Conservation (phyloP, 2,113 vertebrate genomes). For the Pelmatolapia mariae region DNA sequence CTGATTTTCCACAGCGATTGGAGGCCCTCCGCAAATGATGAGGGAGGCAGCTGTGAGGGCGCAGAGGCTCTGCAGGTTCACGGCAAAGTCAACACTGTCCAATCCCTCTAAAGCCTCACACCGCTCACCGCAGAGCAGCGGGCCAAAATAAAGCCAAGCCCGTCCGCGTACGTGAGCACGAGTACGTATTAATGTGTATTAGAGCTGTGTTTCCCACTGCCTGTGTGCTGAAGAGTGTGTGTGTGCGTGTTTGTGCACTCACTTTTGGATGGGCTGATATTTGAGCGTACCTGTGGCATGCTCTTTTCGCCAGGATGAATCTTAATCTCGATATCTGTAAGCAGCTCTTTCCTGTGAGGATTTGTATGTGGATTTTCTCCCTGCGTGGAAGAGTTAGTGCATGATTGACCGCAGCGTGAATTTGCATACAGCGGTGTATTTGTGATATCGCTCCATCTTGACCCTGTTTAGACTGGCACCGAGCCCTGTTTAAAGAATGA, state of each 20-base stretch:
- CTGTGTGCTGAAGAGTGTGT: neutral
- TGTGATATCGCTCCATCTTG: neutral
- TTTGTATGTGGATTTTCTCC: neutral
- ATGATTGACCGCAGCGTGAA: neutral
- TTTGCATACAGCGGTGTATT: neutral
- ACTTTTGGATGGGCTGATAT: neutral
- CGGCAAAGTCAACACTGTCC: slow-evolving; percentile 54
- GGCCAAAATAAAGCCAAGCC: slow-evolving; percentile 28
- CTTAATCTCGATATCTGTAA: neutral
- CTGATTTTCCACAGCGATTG: slow-evolving; percentile 54
- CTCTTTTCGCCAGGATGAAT: neutral
- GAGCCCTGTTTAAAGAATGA: neutral
- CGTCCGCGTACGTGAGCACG: neutral
- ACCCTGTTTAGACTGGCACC: neutral
- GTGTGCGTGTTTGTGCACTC: neutral
- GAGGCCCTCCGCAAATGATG: slow-evolving; percentile 45
- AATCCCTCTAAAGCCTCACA: slow-evolving; percentile 51
- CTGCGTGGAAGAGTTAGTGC: neutral
- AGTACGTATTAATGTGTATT: neutral
- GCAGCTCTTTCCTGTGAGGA: neutral
- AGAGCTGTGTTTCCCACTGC: neutral
- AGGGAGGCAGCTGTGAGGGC: slow-evolving; percentile 53
- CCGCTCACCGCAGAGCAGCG: slow-evolving; percentile 24
- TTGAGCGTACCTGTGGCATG: neutral
- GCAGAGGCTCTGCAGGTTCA: slow-evolving; percentile 57